Conservation (phyloP, 2,888 invertebrate genomes). For the Thysanoteuthis rhombus region DNA sequence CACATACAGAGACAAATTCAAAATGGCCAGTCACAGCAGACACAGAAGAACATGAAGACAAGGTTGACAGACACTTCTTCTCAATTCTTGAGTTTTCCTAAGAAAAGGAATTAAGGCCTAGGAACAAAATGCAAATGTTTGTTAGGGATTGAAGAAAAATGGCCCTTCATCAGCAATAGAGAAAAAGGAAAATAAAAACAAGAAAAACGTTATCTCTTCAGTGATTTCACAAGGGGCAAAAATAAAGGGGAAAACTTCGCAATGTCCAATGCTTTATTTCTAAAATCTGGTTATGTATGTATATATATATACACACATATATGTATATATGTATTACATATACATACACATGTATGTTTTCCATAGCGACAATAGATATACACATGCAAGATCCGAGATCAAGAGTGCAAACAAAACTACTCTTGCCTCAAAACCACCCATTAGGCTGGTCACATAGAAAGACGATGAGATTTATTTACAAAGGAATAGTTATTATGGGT, state of each 20-base stretch:
- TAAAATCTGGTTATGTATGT: conserved; percentile 29
- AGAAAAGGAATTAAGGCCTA: not conserved
- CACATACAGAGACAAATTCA: not conserved
- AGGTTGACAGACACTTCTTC: not conserved
- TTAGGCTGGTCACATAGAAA: conserved; percentile 21
- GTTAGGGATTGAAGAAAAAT: not conserved
- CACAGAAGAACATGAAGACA: not conserved
- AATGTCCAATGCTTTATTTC: conserved; percentile 30
- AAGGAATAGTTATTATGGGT: conserved; percentile 25
- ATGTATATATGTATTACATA: conserved; percentile 1
- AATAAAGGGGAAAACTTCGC: not conserved
- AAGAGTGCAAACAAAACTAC: not conserved
- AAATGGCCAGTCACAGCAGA: not conserved
- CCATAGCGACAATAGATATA: conserved; percentile 27
- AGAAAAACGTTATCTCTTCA: not conserved
- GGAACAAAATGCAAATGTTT: not conserved
- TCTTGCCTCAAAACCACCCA: conserved; percentile 16
- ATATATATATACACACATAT: not conserved
- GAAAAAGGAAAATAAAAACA: not conserved
- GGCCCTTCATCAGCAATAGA: not conserved
- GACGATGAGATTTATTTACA: conserved; percentile 27
- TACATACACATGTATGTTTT: conserved; percentile 1
- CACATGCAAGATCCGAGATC: not conserved
- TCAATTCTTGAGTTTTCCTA: not conserved
- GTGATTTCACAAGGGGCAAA: not conserved